Evolutionary conservation across 2,888 invertebrate genomes (phyloP).

Genomic region (Morinoia aosen): DNA sequence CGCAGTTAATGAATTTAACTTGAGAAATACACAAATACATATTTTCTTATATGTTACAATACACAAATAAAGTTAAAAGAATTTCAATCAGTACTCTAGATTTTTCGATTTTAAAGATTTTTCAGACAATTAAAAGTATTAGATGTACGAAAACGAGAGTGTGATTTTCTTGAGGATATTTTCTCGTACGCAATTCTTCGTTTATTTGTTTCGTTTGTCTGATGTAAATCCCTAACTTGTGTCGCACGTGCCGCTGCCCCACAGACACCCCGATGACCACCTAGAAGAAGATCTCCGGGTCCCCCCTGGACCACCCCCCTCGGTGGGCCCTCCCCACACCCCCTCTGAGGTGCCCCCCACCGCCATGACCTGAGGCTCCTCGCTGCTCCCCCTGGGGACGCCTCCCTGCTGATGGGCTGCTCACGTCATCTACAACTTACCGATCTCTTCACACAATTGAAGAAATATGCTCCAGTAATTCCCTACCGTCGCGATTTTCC

Average conservation of each 20-base stretch:
- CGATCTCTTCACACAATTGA: too few relatives aligned
- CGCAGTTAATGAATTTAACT: background rate
- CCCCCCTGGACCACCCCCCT: slow-evolving; percentile 11
- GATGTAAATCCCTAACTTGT: background rate
- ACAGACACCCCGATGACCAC: slow-evolving; percentile 46
- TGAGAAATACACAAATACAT: background rate
- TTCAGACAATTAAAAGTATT: background rate
- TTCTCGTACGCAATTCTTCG: background rate
- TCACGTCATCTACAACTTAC: too few relatives aligned
- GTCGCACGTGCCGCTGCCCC: background rate
- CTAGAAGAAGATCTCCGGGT: slow-evolving; percentile 25
- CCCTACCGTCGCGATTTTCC: too few relatives aligned
- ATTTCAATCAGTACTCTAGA: background rate
- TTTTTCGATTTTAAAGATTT: background rate
- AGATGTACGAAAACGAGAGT: background rate
- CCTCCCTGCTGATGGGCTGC: background rate
- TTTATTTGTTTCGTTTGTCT: background rate
- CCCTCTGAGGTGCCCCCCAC: slow-evolving; percentile 36
- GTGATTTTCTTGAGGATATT: background rate
- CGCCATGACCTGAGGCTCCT: slow-evolving; percentile 9
- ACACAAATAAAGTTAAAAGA: background rate
- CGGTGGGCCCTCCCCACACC: background rate
- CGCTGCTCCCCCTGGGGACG: background rate
- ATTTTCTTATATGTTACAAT: background rate
- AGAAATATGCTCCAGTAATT: too few relatives aligned